A percentile compares a stretch with the other conserved stretches of the same genome.
phyloP scores from a whole-genome alignment of 2,113 vertebrate genomes.

The Meles meles region DNA sequence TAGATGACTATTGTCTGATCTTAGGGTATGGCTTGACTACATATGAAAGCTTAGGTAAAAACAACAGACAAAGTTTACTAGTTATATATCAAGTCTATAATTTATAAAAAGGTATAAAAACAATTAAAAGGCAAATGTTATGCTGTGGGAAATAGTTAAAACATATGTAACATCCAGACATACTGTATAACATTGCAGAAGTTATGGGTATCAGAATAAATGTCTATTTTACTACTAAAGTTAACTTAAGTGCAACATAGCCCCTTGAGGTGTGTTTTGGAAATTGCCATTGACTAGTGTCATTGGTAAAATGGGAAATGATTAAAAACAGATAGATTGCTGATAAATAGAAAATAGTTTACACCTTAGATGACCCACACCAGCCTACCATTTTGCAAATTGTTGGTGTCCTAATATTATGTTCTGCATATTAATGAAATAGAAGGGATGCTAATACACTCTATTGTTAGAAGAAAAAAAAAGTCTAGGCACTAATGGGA shows the following conservation, averaged over 20 bases:
- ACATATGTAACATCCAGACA: not conserved
- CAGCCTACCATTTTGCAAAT: not conserved
- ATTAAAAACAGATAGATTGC: not conserved
- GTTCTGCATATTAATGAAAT: not conserved
- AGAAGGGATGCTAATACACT: not conserved
- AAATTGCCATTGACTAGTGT: not conserved
- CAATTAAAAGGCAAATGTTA: not conserved
- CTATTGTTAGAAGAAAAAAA: not conserved
- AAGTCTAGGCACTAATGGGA: not conserved
- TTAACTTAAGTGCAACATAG: not conserved
- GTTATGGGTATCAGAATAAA: not conserved
- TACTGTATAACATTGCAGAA: not conserved
- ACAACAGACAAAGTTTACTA: not conserved
- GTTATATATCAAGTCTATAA: not conserved
- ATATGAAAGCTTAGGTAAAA: not conserved
- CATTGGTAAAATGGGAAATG: not conserved
- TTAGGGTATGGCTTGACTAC: not conserved
- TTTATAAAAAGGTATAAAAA: not conserved
- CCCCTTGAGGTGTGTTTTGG: not conserved
- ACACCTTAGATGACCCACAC: not conserved
- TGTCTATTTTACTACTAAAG: constrained; percentile 3
- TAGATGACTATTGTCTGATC: not conserved
- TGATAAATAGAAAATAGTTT: not conserved
- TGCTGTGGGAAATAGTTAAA: not conserved
- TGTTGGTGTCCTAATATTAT: not conserved